Evolutionary conservation across 2,797 vertebrate species (phyloP).

Genomic region (Muscicapa comitata): DNA sequence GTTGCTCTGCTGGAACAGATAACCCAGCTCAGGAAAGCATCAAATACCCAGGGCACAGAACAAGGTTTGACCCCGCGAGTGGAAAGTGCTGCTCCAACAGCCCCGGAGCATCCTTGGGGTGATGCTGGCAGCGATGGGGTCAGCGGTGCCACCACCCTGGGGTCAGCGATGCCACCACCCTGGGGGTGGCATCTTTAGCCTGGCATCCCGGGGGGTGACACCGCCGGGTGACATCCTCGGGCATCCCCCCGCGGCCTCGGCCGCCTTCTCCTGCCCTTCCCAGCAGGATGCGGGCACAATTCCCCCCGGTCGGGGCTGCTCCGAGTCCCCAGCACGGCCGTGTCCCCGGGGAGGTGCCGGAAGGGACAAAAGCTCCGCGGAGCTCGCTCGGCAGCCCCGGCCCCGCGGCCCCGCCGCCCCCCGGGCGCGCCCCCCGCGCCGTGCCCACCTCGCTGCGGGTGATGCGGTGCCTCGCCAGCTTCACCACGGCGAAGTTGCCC

Average conservation of each 20-base stretch:
- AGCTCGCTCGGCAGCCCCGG: no score
- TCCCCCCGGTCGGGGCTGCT: no score
- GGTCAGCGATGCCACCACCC: no score
- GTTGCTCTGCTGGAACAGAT: background rate
- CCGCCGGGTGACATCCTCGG: background rate
- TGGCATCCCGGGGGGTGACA: no score
- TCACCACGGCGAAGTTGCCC: slow-evolving; percentile 97
- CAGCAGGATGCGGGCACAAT: background rate
- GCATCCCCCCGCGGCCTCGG: background rate
- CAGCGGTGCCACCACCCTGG: background rate
- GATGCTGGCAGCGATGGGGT: background rate
- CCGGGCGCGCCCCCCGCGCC: background rate
- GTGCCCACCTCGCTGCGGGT: slow-evolving; percentile 91
- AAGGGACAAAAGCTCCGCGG: background rate
- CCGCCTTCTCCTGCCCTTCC: background rate
- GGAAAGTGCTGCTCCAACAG: background rate
- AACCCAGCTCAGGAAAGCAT: background rate
- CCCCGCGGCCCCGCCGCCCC: background rate
- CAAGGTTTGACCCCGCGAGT: rapidly evolving
- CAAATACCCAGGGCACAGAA: rapidly evolving
- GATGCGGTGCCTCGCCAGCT: slow-evolving; percentile 95
- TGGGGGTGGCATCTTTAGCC: no score
- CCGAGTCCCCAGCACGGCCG: no score
- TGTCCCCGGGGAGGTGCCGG: background rate
- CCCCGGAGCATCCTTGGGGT: background rate